Conservation (phyloP, 1,140 invertebrate species). For the Cephus cinctus region DNA sequence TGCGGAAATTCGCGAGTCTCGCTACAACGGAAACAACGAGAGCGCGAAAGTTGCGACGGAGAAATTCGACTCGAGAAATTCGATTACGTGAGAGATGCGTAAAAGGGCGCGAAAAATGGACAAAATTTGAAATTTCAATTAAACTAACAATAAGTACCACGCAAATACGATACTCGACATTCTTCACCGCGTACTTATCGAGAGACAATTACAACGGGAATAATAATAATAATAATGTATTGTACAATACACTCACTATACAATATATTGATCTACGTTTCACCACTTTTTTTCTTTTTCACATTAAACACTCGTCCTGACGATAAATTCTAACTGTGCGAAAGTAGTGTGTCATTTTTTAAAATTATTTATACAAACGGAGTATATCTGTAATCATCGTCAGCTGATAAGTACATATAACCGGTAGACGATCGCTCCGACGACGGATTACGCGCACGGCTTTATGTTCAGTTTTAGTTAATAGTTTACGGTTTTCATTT, state of each 20-base stretch:
- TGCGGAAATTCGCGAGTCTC: too few species aligned
- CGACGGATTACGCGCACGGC: conserved; percentile 13
- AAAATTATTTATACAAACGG: too few species aligned
- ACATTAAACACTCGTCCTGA: conserved; percentile 11
- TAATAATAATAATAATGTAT: neutral
- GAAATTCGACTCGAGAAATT: too few species aligned
- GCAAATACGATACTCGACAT: conserved; percentile 20
- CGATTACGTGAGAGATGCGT: too few species aligned
- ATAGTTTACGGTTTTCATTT: conserved; percentile 1
- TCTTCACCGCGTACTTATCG: conserved; percentile 19
- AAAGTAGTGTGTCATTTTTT: conserved; percentile 17
- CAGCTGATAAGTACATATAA: too few species aligned
- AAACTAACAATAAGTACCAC: too few species aligned
- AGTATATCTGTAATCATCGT: too few species aligned
- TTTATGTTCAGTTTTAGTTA: conserved; percentile 1
- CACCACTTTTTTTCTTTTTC: neutral
- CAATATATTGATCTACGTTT: conserved; percentile 16
- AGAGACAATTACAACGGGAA: conserved; percentile 19
- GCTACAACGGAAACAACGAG: too few species aligned
- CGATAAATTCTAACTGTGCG: conserved; percentile 35
- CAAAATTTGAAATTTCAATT: too few species aligned
- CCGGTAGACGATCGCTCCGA: conserved; percentile 15
- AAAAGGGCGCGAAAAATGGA: too few species aligned
- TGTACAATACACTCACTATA: conserved; percentile 14
- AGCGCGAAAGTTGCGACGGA: too few species aligned